Evolutionary conservation across 2,113 vertebrate genomes (phyloP).

Genomic region (Nannospalax galili): DNA sequence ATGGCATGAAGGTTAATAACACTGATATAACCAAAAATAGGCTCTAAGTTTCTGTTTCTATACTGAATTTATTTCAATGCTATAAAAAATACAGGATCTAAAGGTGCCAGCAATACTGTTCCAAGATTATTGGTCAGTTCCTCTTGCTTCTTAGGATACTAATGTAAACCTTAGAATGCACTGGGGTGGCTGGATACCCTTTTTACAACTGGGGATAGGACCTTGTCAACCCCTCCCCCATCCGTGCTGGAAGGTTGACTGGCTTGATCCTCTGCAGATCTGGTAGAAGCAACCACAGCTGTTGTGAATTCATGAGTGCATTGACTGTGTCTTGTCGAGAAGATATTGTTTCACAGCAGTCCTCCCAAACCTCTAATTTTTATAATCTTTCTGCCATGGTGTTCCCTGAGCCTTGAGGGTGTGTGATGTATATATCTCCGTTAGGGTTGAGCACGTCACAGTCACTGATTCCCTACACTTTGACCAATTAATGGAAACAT

Average conservation of each 20-base stretch:
- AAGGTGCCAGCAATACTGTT: background rate
- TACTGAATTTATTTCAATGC: background rate
- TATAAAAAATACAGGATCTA: background rate
- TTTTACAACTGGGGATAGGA: background rate
- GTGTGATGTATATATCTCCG: background rate
- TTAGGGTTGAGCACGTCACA: no score
- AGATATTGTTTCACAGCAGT: background rate
- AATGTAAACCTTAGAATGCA: background rate
- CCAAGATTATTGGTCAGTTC: background rate
- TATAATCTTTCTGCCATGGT: no score
- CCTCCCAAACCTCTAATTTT: background rate
- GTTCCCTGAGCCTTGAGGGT: background rate
- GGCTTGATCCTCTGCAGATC: background rate
- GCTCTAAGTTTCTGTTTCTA: background rate
- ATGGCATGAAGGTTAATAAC: background rate
- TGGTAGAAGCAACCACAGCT: background rate
- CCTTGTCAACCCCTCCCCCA: background rate
- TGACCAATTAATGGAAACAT: no score
- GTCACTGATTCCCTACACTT: background rate
- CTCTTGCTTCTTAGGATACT: background rate
- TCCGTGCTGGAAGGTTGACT: background rate
- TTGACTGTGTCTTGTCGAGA: background rate
- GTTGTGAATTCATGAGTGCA: background rate
- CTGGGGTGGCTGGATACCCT: background rate
- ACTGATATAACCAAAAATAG: background rate